phyloP scores from a whole-genome alignment of 2,113 vertebrate genomes.

The Tragelaphus scriptus region DNA sequence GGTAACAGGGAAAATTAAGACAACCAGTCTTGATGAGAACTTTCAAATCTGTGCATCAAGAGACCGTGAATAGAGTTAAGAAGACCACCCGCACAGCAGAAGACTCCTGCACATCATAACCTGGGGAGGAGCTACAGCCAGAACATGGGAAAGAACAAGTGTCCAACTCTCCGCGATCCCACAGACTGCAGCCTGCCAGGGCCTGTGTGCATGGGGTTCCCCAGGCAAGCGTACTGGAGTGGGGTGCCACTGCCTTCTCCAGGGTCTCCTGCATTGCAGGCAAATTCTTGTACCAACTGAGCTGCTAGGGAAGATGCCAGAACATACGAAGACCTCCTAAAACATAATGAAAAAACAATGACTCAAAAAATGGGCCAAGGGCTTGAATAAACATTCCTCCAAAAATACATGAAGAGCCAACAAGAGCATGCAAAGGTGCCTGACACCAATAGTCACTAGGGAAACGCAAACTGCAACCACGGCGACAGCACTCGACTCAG shows the following conservation, averaged over 20 bases:
- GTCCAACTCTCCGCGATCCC: background rate
- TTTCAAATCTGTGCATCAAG: background rate
- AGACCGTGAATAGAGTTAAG: too few relatives aligned
- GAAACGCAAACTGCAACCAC: background rate
- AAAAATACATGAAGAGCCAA: background rate
- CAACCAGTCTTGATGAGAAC: background rate
- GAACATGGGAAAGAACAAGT: rapidly evolving
- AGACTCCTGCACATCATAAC: rapidly evolving
- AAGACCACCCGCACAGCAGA: too few relatives aligned
- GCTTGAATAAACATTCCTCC: background rate
- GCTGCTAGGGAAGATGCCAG: background rate
- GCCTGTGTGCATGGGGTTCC: background rate
- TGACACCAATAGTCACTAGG: rapidly evolving
- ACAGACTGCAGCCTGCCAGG: background rate
- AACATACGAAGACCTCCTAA: rapidly evolving
- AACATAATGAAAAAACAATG: too few relatives aligned
- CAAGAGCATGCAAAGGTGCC: rapidly evolving
- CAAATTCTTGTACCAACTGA: background rate
- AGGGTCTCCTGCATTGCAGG: background rate
- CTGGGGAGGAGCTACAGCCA: background rate
- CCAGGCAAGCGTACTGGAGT: background rate
- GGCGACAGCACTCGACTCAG: rapidly evolving
- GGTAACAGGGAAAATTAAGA: background rate
- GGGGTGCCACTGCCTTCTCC: background rate
- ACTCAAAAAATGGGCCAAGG: background rate